phyloP scores from a whole-genome alignment of 2,888 invertebrate species.

The Philaethria dido region DNA sequence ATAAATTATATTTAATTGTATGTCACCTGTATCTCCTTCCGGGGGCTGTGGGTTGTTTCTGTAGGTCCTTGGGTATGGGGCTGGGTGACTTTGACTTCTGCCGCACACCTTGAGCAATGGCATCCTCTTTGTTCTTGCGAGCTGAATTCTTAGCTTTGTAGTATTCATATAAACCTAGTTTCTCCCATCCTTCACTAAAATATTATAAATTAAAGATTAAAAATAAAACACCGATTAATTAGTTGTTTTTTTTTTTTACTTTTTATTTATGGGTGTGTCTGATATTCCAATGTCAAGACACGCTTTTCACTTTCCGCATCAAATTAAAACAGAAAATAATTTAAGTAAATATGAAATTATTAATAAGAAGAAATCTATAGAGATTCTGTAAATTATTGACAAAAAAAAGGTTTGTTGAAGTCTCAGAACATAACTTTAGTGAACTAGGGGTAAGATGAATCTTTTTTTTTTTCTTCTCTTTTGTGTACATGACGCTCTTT shows the following conservation, averaged over 20 bases:
- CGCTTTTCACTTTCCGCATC: too few species aligned
- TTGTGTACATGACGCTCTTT: too few species aligned
- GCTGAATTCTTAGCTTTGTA: slow-evolving; percentile 98
- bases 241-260: not conserved
- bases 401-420: too few species aligned
- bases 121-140: slow-evolving; percentile 93
- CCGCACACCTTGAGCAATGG: slow-evolving; percentile 88
- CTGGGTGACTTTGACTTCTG: slow-evolving; percentile 90
- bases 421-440: too few species aligned
- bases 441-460: too few species aligned
- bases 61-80: slow-evolving; percentile 89
- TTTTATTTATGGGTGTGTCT: too few species aligned
- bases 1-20: slow-evolving; percentile 16
- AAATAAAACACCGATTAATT: not conserved
- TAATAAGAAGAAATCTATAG: too few species aligned
- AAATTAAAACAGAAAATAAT: too few species aligned
- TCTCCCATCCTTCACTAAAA: slow-evolving; percentile 98
- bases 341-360: too few species aligned
- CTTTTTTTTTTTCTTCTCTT: too few species aligned
- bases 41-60: slow-evolving; percentile 88
- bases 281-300: too few species aligned
- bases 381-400: too few species aligned
- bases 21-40: slow-evolving; percentile 87
- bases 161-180: slow-evolving; percentile 98
- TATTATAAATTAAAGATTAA: slow-evolving; percentile 20